These are phyloP conservation scores for Penaeus japonicus DNA, from an alignment of 1,140 invertebrate species.

Conservation along the genomic window DNA sequence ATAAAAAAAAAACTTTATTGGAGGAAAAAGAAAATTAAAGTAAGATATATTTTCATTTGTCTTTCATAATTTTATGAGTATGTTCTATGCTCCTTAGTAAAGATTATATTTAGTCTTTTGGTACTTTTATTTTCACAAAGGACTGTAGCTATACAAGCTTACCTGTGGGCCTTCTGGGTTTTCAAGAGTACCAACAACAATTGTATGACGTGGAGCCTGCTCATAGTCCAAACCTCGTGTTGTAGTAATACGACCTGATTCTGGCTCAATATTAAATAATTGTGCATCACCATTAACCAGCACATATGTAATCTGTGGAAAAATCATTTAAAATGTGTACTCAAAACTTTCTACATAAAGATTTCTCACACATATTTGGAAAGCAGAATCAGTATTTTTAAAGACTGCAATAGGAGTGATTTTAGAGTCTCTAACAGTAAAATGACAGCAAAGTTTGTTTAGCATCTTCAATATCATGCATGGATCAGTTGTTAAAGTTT, in stretches of 20 bases:
- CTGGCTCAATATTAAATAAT: slow-evolving; percentile 41
- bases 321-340: background rate
- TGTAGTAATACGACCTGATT: slow-evolving; percentile 73
- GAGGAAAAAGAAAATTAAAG: too few species aligned
- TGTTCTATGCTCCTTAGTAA: slow-evolving; percentile 70
- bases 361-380: too few species aligned
- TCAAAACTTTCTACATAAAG: background rate
- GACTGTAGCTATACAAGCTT: slow-evolving; percentile 63
- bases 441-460: background rate
- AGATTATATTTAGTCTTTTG: background rate
- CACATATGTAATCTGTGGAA: slow-evolving; percentile 77
- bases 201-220: slow-evolving; percentile 74
- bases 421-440: too few species aligned
- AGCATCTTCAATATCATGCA: background rate
- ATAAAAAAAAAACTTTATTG: background rate
- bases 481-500: background rate
- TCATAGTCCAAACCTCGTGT: slow-evolving; percentile 81
- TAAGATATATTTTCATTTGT: too few species aligned
- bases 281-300: slow-evolving; percentile 74
- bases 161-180: slow-evolving; percentile 76
- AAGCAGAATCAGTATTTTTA: too few species aligned
- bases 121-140: slow-evolving; percentile 59
- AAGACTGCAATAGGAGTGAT: too few species aligned
- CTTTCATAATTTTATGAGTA: too few species aligned
- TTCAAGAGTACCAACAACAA: slow-evolving; percentile 82